These are phyloP conservation scores for Scarus forsteni DNA, from an alignment of 2,797 vertebrate genomes.

Conservation along the genomic window DNA sequence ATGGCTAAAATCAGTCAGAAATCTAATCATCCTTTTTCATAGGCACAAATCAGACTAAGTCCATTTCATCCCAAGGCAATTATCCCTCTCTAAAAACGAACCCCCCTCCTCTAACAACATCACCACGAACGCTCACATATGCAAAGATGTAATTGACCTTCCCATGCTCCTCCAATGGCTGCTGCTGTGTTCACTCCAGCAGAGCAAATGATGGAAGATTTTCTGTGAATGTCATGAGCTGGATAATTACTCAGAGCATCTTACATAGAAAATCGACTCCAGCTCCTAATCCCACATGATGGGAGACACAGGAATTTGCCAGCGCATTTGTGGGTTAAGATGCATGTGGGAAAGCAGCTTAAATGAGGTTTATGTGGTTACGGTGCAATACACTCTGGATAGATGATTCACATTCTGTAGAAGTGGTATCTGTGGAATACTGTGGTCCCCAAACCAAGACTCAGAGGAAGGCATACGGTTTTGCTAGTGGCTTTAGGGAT, in stretches of 20 bases:
- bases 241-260: slow-evolving; percentile 28
- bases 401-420: slow-evolving; percentile 5
- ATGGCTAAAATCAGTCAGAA: background rate
- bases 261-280: slow-evolving; percentile 21
- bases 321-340: slow-evolving; percentile 11
- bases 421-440: background rate
- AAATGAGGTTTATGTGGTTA: background rate
- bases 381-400: background rate
- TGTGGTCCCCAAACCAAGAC: background rate
- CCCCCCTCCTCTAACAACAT: background rate
- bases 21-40: slow-evolving; percentile 9
- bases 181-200: background rate
- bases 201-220: slow-evolving; percentile 7
- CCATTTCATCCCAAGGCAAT: slow-evolving; percentile 5
- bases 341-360: slow-evolving; percentile 32
- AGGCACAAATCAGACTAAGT: slow-evolving; percentile 10
- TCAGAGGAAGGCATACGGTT: background rate
- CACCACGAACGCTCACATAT: background rate
- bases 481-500: no score
- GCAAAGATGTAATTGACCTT: slow-evolving; percentile 5
- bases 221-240: background rate
- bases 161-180: background rate
- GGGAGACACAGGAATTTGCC: slow-evolving; percentile 20
- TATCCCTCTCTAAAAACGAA: background rate
- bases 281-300: slow-evolving; percentile 30